Evolutionary conservation across 1,140 invertebrate genomes (phyloP).

Genomic region (Cotesia chilonis): DNA sequence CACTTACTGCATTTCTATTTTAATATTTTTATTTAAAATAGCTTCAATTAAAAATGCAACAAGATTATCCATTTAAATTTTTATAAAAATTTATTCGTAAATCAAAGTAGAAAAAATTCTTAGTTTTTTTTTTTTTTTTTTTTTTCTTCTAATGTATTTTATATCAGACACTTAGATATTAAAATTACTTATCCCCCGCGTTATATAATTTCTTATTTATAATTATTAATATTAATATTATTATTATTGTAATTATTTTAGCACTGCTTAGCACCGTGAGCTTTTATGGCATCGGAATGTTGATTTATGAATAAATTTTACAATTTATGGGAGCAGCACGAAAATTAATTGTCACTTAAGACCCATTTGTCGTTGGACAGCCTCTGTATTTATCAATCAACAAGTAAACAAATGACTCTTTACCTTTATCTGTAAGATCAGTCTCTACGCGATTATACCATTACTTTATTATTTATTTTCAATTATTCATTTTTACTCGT

Average conservation of each 20-base stretch:
- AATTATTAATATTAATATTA: conserved; percentile 6
- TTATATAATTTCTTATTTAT: neutral
- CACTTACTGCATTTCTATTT: too few species aligned
- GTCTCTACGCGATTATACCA: conserved; percentile 26
- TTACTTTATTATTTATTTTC: neutral
- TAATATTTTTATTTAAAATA: too few species aligned
- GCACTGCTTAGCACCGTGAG: conserved; percentile 17
- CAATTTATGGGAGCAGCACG: conserved; percentile 17
- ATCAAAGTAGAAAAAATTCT: conserved; percentile 5
- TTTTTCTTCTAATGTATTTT: neutral
- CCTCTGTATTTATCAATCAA: conserved; percentile 22
- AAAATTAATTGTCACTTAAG: neutral
- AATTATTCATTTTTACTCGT: conserved; percentile 1
- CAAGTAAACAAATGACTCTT: conserved; percentile 12
- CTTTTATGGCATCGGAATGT: conserved; percentile 31
- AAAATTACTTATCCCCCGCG: neutral
- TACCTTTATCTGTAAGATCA: conserved; percentile 17
- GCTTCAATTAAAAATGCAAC: neutral
- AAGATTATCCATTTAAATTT: conserved; percentile 8
- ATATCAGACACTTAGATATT: too few species aligned
- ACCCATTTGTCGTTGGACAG: conserved; percentile 15
- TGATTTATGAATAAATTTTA: conserved; percentile 13
- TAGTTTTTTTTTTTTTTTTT: neutral
- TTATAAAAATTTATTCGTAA: neutral
- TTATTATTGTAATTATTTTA: neutral